Conservation (phyloP, 2,113 vertebrate species). For the Gadus macrocephalus region DNA sequence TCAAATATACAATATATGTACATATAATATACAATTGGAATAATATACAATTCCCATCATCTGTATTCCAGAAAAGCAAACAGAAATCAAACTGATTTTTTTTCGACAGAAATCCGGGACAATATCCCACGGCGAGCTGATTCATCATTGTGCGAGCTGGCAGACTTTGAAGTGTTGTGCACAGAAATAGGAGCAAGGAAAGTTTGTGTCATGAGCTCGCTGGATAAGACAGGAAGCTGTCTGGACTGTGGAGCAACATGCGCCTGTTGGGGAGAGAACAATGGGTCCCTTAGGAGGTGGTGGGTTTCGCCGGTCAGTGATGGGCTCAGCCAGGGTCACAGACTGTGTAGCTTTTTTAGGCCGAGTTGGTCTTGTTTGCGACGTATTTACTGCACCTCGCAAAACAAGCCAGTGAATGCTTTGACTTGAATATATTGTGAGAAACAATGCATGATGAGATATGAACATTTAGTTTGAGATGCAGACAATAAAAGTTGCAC, state of each 20-base stretch:
- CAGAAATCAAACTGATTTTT: background rate
- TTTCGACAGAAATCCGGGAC: background rate
- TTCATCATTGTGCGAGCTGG: background rate
- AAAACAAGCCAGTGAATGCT: background rate
- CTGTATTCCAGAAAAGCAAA: background rate
- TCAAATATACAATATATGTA: no score
- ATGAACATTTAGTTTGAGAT: background rate
- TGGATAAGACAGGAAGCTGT: slow-evolving; percentile 47
- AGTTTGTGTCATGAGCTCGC: slow-evolving; percentile 28
- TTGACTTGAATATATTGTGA: background rate
- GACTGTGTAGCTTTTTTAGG: slow-evolving; percentile 27
- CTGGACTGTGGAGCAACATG: slow-evolving; percentile 24
- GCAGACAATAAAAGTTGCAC: background rate
- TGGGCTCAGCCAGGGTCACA: slow-evolving; percentile 29
- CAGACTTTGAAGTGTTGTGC: background rate
- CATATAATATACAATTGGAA: no score
- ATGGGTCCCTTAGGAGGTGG: slow-evolving; percentile 37
- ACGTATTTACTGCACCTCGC: background rate
- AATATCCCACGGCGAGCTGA: background rate
- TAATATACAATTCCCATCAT: no score
- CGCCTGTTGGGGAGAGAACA: slow-evolving; percentile 44
- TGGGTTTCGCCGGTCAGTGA: slow-evolving; percentile 15
- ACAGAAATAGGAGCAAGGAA: slow-evolving; percentile 23
- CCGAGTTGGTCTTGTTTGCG: background rate
- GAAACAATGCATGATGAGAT: no score